Evolutionary conservation across 2,888 invertebrate species (phyloP), one percentile per base, ranked within the genome.

Genomic region (Cantharis rustica): DNA sequence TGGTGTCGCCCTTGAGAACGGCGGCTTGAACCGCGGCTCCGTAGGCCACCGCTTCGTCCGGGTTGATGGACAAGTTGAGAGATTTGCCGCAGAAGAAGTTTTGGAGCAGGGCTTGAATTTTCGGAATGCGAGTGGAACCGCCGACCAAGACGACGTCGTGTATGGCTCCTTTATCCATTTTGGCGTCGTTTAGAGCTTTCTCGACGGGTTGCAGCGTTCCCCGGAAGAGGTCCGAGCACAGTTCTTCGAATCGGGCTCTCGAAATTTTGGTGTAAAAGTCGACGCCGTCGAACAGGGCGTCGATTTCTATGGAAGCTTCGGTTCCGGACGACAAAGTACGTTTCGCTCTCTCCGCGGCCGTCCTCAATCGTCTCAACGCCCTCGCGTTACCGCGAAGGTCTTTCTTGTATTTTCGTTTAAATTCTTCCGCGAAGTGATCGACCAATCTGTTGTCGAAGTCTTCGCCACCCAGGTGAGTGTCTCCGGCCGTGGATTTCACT

Each of bases 141-240:
- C 96, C 95, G 61, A 95, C 95, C 27, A 96, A 89, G 0, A 96
- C 95, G 3, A 96, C 93, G 83, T 95, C 95, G 85, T 95, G 91
- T 79, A 95, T 94, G 80, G 91, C 90, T 61, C 90, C 89, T 85
- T 95, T 95, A 87, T 95, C 95, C 88, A 95, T 88, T 84, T 95
- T 95, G 0, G 94, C 94, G 84, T 95, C 95, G 69, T 90, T 89
- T 11, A 95, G 88, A 0, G 95, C 93, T 27, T 93, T 93, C 84
- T 94, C 93, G 0, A 95, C 94, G 0, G 94, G 94, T 47, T 92
- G 90, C 74, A 95, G 86, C 0, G 95, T 94, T 15, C 90, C 89
- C 47, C 94, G 88, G 90, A 94, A 94, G 68, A 94, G 87, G 84
- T 94, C 94, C 3, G 92, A 90, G 86, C 92, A 92, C 10, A 95